phyloP scores from a whole-genome alignment of 2,797 vertebrate genomes.

The Triplophysa yarkandensis region DNA sequence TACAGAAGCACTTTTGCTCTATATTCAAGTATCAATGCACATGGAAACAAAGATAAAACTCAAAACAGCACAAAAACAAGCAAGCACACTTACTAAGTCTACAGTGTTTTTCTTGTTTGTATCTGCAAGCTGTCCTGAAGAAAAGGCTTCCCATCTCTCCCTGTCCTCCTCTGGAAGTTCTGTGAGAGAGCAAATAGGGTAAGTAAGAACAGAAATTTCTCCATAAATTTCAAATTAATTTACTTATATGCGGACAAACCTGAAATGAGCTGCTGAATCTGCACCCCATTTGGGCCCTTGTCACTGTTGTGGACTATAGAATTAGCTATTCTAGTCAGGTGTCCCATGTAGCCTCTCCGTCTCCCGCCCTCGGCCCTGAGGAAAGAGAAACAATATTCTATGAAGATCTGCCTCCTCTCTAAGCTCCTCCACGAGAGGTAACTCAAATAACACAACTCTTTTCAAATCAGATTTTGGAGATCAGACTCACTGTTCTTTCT shows the following conservation, averaged over 20 bases:
- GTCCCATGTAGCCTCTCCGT: slow-evolving; percentile 96
- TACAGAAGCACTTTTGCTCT: too few relatives aligned
- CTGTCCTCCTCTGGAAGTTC: slow-evolving; percentile 87
- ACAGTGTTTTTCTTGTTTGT: slow-evolving; percentile 94
- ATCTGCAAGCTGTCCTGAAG: slow-evolving; percentile 89
- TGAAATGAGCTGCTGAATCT: slow-evolving; percentile 89
- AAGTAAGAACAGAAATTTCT: background rate
- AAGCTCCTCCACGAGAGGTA: background rate
- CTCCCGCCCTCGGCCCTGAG: slow-evolving; percentile 90
- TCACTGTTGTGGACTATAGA: slow-evolving; percentile 94
- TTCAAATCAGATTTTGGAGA: too few relatives aligned
- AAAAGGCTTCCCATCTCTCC: slow-evolving; percentile 94
- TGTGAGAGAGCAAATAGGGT: slow-evolving; percentile 61
- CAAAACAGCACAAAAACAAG: background rate
- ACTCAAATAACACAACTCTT: background rate
- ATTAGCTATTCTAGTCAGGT: slow-evolving; percentile 97
- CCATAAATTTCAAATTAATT: background rate
- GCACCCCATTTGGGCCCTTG: slow-evolving; percentile 88
- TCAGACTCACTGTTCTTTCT: slow-evolving; percentile 93
- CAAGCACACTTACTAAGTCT: slow-evolving; percentile 81
- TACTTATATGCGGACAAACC: slow-evolving; percentile 67
- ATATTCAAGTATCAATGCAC: too few relatives aligned
- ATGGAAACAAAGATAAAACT: too few relatives aligned
- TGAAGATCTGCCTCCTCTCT: background rate
- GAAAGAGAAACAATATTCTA: slow-evolving; percentile 37